Evolutionary conservation across 2,113 vertebrate genomes (phyloP).

Genomic region (Protobothrops mucrosquamatus): DNA sequence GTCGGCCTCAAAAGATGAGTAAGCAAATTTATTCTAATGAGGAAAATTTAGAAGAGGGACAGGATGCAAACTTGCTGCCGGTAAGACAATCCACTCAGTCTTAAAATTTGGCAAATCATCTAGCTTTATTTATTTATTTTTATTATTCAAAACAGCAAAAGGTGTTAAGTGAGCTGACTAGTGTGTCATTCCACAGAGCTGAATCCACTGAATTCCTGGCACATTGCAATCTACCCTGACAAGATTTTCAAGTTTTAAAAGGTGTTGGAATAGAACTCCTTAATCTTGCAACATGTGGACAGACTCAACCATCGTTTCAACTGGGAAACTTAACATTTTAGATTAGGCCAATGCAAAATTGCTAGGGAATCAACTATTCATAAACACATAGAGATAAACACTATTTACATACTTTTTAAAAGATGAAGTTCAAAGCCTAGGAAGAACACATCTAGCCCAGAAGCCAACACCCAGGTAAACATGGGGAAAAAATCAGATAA

Average conservation of each 20-base stretch:
- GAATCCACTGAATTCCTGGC: background rate
- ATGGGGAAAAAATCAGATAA: background rate
- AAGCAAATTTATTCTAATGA: conserved; percentile 25
- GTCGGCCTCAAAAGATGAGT: conserved; percentile 22
- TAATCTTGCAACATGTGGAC: background rate
- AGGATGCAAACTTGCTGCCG: conserved; percentile 1
- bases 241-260: conserved; percentile 7
- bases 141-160: background rate
- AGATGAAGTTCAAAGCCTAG: background rate
- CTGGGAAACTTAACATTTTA: background rate
- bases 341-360: background rate
- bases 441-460: background rate
- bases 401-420: background rate
- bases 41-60: conserved; percentile 1
- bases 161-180: background rate
- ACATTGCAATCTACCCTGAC: background rate
- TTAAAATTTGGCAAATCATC: background rate
- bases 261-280: background rate
- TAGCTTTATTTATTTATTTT: background rate
- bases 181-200: background rate
- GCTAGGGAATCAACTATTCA: background rate
- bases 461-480: background rate
- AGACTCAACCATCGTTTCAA: background rate
- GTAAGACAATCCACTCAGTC: conserved; percentile 4
- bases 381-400: background rate